Evolutionary conservation across 2,888 invertebrate genomes (phyloP).

Genomic region (Mystacides longicornis): DNA sequence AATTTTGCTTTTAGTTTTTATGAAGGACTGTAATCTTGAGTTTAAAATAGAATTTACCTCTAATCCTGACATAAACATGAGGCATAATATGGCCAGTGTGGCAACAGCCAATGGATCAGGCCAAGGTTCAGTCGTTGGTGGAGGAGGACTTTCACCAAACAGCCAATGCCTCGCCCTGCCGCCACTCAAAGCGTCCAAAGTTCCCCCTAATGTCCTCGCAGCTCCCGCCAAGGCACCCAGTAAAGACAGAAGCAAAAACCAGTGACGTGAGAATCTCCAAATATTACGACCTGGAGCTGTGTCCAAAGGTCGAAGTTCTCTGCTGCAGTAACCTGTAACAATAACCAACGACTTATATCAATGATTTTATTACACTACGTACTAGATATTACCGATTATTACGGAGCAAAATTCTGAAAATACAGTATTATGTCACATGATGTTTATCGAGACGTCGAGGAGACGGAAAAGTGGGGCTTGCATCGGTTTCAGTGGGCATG

Average conservation of each 20-base stretch:
- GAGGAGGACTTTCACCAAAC: constrained; percentile 38
- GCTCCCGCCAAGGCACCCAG: constrained; percentile 55
- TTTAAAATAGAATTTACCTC: constrained; percentile 41
- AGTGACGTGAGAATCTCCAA: constrained; percentile 49
- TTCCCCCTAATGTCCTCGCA: constrained; percentile 54
- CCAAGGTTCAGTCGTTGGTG: constrained; percentile 55
- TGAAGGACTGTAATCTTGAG: not conserved
- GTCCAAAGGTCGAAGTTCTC: constrained; percentile 40
- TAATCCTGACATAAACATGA: constrained; percentile 57
- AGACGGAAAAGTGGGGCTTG: no score
- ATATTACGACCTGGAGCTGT: constrained; percentile 38
- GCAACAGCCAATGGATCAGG: constrained; percentile 57
- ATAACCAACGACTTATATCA: not conserved
- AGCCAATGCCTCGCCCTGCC: constrained; percentile 46
- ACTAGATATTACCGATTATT: no score
- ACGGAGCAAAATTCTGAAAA: no score
- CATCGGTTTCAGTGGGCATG: no score
- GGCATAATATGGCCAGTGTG: constrained; percentile 52
- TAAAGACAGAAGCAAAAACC: constrained; percentile 53
- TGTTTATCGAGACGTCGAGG: no score
- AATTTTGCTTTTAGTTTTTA: no score
- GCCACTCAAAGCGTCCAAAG: constrained; percentile 54
- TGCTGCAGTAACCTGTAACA: constrained; percentile 36
- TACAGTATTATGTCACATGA: no score
- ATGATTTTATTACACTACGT: not conserved